A percentile compares a stretch with the other conserved stretches of the same genome.
These are phyloP conservation scores for Podarcis cretensis DNA, from an alignment of 2,113 vertebrate species.

Conservation along the genomic window DNA sequence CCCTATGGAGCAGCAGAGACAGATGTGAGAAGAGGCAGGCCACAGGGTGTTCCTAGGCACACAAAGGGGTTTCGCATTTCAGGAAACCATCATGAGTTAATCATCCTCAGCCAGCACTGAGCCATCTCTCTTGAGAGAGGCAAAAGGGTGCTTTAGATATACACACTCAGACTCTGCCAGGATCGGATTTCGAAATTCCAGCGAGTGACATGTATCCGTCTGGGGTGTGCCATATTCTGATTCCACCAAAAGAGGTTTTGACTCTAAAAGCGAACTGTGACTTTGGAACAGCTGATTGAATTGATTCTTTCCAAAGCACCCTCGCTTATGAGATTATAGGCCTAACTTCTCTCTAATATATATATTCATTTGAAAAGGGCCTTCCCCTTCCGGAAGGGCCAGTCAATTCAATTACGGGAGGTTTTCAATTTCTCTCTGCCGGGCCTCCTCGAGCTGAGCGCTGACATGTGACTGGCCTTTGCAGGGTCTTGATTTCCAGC, in stretches of 20 bases:
- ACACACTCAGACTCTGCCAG: background rate
- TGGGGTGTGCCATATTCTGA: background rate
- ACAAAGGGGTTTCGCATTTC: background rate
- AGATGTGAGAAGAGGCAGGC: background rate
- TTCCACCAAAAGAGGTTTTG: no score
- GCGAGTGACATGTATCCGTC: background rate
- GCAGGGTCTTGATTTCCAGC: slow-evolving; percentile 15
- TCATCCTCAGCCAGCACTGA: no score
- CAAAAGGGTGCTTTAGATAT: background rate
- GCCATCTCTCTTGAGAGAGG: slow-evolving; percentile 15
- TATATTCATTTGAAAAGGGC: background rate
- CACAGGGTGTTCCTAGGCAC: background rate
- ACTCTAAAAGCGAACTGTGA: background rate
- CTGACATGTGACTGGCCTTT: slow-evolving; percentile 13
- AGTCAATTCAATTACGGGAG: slow-evolving; percentile 12
- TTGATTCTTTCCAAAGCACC: slow-evolving; percentile 8
- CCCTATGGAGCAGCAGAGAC: background rate
- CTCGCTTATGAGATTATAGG: background rate
- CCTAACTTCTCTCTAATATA: background rate
- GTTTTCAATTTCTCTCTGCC: slow-evolving; percentile 27
- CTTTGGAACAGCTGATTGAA: background rate
- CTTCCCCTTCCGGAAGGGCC: slow-evolving; percentile 16
- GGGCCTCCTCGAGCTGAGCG: background rate
- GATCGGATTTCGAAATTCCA: background rate
- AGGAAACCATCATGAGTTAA: background rate